These are phyloP conservation scores for Cyphomyrus discorhynchus DNA, from an alignment of 2,113 vertebrate genomes.

Conservation along the genomic window DNA sequence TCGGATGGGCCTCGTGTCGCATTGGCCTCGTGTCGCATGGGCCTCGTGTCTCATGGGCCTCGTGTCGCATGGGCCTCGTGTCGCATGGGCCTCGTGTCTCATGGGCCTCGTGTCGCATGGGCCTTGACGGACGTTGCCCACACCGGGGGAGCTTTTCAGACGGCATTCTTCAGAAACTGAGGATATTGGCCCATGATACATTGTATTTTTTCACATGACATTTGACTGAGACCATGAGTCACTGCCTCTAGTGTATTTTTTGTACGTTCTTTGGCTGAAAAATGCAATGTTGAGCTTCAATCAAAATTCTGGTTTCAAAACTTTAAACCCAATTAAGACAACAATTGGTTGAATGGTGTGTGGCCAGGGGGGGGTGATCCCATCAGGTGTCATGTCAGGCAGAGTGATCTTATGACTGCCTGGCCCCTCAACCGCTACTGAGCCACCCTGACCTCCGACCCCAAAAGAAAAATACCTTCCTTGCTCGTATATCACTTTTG, in stretches of 20 bases:
- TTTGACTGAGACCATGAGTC: not conserved
- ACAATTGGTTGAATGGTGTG: not conserved
- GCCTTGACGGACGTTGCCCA: no score
- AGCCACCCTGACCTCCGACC: not conserved
- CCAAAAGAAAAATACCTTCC: not conserved
- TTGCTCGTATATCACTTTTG: not conserved
- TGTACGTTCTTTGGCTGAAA: not conserved
- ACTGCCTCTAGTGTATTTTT: not conserved
- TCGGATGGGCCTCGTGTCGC: no score
- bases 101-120: not conserved
- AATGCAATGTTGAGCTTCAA: not conserved
- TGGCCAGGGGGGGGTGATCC: not conserved
- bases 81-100: no score
- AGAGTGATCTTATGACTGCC: not conserved
- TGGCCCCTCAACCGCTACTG: not conserved
- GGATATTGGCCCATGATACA: not conserved
- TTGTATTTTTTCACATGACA: not conserved
- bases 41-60: no score
- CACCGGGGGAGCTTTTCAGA: no score
- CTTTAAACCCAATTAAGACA: not conserved
- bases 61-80: not conserved
- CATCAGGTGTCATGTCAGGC: not conserved
- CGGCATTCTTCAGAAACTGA: no score
- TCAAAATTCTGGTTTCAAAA: not conserved
- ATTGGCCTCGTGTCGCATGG: no score